Evolutionary conservation across 92 coral and sea anemone species (phyloP), one percentile per base, ranked within the genome.

Genomic region (Plumapathes pennacea): DNA sequence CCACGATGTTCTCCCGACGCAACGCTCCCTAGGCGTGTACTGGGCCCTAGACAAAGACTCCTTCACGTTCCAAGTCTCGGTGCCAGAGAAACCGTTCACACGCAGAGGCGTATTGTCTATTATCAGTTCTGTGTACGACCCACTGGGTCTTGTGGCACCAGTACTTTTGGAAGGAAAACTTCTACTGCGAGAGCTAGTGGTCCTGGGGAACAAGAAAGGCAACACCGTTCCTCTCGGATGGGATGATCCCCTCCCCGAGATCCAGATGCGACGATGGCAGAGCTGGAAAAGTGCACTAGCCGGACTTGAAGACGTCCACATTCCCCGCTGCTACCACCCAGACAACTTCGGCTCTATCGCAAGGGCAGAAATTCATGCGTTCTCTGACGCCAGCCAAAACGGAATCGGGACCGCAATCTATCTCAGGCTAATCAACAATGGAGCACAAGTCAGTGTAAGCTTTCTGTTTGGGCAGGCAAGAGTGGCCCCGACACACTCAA

Each of bases 331-430:
- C 32, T 72, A 72, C 43, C 73, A 62, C 32, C 73, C 80, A 1
- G 52, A 38, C 14, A 44, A 42, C 5, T 72, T 62, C 19, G 63
- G 62, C 37, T 31, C 27, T 17, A 38, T 55, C 38, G 33, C 44
- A 6, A 44, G 67, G 9, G 44, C 49, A 0, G 82, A 74, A 39
- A 20, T 54, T 20, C 76, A 67, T 62, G 76, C 70, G n/a, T 76
- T 67, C 39, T 67, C 76, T 23, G 76, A 74, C 12, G 82, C 82
- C n/a, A 74, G 82, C 58, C 38, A 74, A 26, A 46, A 76, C 4
- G 77, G 68, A 6, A 76, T 58, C 15, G 83, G 69, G 19, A 53
- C 62, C 0, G 60, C 69, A 7, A 61, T 67, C 14, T 67, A 76
- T 29, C 57, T 76, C 15, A 54, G 28, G 25, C 62, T 23, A 22